Base-by-base conservation (phyloP, 2,888 invertebrate genomes). In the Homarus gammarus region DNA sequence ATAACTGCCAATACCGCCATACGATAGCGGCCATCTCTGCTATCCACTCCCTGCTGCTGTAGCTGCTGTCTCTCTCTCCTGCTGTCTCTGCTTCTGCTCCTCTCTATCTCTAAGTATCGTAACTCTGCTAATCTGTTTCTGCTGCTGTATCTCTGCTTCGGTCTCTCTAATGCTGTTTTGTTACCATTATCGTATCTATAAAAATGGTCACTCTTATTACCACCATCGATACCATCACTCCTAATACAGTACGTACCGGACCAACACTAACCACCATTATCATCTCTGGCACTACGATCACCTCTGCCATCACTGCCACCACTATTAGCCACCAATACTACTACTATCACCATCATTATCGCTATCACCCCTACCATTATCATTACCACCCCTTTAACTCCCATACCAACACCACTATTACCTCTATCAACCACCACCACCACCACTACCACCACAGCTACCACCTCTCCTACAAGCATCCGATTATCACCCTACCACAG, bases 1-100 rank as follows among this genome's bases (percentile, higher is more conserved):
- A 56, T 56, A 56, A 56, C 56, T 56, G 56, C 56, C 56, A 56
- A 56, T 56, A 56, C 56, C 56, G 15, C 56, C 56, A 56, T 56
- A 56, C 56, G 56, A 56, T 56, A 56, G 56, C 56, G 22, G 3
- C 56, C 56, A 56, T 56, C 56, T 22, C 22, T 56, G 56, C 56
- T 56, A 56, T 56, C 56, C 22, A 56, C 56, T 56, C 56, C 18
- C 56, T n/a, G n/a, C n/a, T n/a, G n/a, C 56, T 56, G 56, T 56
- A 56, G 18, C 22, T 22, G 56, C 56, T 5, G 15, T 56, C 56
- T 56, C 56, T 56, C 15, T 56, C 56, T 56, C 56, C 22, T 15
- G 56, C 56, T 56, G 22, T 56, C 56, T 3, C 15, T 56, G 56
- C n/a, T n/a, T n/a, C n/a, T n/a, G n/a, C n/a, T n/a, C n/a, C n/a